Evolutionary conservation across 1,140 invertebrate species (phyloP).

Genomic region (Trissolcus basalis): DNA sequence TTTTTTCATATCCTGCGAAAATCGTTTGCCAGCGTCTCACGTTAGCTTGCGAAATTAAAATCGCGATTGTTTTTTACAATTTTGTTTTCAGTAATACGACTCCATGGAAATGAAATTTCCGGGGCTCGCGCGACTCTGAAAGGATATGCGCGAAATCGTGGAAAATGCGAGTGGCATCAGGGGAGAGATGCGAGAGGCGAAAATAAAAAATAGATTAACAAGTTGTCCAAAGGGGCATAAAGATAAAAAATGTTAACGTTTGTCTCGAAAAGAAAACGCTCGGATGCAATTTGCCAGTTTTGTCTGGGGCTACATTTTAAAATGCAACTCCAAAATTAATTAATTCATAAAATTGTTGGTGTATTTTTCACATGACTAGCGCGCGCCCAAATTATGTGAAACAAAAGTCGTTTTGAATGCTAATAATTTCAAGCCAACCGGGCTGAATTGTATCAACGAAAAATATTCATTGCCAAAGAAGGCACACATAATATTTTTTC

Average conservation of each 20-base stretch:
- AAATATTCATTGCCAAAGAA: background rate
- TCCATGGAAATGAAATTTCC: slow-evolving; percentile 26
- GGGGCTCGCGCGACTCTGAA: background rate
- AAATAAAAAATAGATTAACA: slow-evolving; percentile 31
- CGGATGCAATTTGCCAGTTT: slow-evolving; percentile 19
- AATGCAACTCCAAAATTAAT: slow-evolving; percentile 9
- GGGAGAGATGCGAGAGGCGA: slow-evolving; percentile 18
- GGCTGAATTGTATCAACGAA: background rate
- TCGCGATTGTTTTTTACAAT: slow-evolving; percentile 15
- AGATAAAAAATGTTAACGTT: slow-evolving; percentile 13
- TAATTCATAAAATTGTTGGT: slow-evolving; percentile 18
- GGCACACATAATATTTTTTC: slow-evolving; percentile 1
- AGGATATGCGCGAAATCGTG: slow-evolving; percentile 16
- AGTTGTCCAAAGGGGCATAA: slow-evolving; percentile 13
- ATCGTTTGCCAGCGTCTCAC: background rate
- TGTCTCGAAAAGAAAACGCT: slow-evolving; percentile 23
- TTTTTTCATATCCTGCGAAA: too few relatives aligned
- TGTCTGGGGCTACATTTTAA: slow-evolving; percentile 12
- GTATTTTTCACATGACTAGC: background rate
- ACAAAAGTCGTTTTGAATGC: too few relatives aligned
- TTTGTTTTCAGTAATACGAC: slow-evolving; percentile 19
- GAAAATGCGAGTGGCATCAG: slow-evolving; percentile 13
- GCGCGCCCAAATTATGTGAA: too few relatives aligned
- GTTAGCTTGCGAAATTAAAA: slow-evolving; percentile 8
- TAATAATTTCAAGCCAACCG: background rate